Evolutionary conservation across 2,888 invertebrate species (phyloP).

Genomic region (Lasioglossum morio): DNA sequence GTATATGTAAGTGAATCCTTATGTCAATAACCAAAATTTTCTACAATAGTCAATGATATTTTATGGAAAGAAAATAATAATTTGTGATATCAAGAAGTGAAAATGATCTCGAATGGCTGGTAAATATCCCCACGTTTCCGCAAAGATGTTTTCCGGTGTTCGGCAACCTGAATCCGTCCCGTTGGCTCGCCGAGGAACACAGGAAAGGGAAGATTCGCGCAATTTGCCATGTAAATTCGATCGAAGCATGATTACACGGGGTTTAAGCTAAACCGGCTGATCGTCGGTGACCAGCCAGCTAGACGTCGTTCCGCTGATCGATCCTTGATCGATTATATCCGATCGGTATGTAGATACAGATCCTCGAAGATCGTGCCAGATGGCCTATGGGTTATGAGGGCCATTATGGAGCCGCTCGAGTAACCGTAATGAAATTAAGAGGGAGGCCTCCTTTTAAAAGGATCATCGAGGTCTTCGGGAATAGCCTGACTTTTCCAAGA

Average conservation of each 20-base stretch:
- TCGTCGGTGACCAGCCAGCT: conserved; percentile 47
- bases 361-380: conserved; percentile 80
- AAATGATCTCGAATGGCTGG: background rate
- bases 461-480: conserved; percentile 20
- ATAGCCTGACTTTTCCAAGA: conserved; percentile 63
- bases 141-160: background rate
- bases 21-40: too few relatives aligned
- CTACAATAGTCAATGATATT: too few relatives aligned
- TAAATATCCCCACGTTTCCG: background rate
- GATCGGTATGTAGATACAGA: conserved; percentile 72
- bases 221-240: conserved; percentile 78
- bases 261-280: conserved; percentile 46
- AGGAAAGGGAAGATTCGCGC: conserved; percentile 56
- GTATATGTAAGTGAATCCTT: too few relatives aligned
- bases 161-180: background rate
- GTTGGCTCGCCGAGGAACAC: background rate
- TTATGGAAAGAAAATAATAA: background rate
- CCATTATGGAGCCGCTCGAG: conserved; percentile 74
- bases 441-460: conserved; percentile 23
- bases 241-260: conserved; percentile 74
- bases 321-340: conserved; percentile 75
- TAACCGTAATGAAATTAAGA: conserved; percentile 78
- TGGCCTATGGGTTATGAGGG: conserved; percentile 79
- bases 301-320: conserved; percentile 62
- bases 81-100: background rate